phyloP scores from a whole-genome alignment of 2,113 vertebrate species.

The Antigone vipio region DNA sequence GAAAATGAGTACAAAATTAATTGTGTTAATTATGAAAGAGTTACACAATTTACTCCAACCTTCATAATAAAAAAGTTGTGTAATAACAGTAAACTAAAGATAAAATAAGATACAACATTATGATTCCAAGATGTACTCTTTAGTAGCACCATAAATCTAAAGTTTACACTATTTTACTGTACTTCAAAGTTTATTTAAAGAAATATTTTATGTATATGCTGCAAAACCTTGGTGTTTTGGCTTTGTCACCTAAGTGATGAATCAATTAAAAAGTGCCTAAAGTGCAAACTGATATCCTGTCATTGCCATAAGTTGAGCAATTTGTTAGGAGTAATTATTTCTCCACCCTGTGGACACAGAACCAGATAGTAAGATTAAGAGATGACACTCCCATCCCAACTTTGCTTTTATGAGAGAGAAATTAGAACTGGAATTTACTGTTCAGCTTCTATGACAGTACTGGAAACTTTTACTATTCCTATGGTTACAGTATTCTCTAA shows the following conservation, averaged over 20 bases:
- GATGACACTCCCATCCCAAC: not conserved
- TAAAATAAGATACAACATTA: not conserved
- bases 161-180: not conserved
- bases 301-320: not conserved
- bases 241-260: not conserved
- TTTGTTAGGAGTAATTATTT: not conserved
- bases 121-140: not conserved
- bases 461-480: not conserved
- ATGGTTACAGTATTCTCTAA: not conserved
- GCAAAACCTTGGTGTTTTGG: not conserved
- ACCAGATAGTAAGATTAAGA: not conserved
- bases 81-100: not conserved
- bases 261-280: not conserved
- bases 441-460: not conserved
- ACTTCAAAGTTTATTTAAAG: not conserved
- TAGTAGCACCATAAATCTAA: not conserved
- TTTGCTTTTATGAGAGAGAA: accelerated
- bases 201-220: not conserved
- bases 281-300: not conserved
- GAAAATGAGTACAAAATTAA: not conserved
- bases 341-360: not conserved
- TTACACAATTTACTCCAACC: not conserved
- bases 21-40: not conserved
- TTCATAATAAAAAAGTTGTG: not conserved
- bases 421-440: not conserved